Percentiles rank a stretch among this genome's conserved stretches.
Evolutionary conservation across 2,113 vertebrate genomes (phyloP).

Genomic region (Girardinichthys multiradiatus): DNA sequence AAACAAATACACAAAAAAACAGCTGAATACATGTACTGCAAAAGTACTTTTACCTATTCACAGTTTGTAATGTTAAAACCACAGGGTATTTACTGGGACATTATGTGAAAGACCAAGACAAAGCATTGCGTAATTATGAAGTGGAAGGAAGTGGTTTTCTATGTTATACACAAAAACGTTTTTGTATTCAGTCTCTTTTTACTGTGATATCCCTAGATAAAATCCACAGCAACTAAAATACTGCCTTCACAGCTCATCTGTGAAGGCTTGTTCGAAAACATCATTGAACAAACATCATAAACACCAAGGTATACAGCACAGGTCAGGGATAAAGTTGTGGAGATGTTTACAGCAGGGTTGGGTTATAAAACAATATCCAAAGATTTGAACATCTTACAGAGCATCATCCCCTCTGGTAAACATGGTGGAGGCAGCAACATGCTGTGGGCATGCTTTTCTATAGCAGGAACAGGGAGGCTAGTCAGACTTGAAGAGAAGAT

Average conservation of each 20-base stretch:
- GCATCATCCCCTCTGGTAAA: too few species aligned
- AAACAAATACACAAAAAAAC: not conserved
- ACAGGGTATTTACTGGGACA: too few species aligned
- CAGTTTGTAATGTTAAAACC: too few species aligned
- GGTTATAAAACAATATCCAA: not conserved
- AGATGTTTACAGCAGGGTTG: not conserved
- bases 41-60: not conserved
- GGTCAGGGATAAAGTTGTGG: not conserved
- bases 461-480: too few species aligned
- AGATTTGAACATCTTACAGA: not conserved
- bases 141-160: not conserved
- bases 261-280: not conserved
- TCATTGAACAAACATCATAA: not conserved
- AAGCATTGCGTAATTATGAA: not conserved
- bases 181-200: not conserved
- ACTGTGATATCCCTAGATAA: not conserved
- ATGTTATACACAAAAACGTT: not conserved
- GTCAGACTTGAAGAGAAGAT: too few species aligned
- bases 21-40: constrained; percentile 14
- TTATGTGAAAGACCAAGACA: not conserved
- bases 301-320: not conserved
- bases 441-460: too few species aligned
- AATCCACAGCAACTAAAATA: too few species aligned
- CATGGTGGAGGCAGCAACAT: too few species aligned
- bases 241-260: too few species aligned